A percentile compares a stretch with the other conserved stretches of the same genome.
Conservation (phyloP, 2,797 vertebrate species). For the Leptatherina wallacei region DNA sequence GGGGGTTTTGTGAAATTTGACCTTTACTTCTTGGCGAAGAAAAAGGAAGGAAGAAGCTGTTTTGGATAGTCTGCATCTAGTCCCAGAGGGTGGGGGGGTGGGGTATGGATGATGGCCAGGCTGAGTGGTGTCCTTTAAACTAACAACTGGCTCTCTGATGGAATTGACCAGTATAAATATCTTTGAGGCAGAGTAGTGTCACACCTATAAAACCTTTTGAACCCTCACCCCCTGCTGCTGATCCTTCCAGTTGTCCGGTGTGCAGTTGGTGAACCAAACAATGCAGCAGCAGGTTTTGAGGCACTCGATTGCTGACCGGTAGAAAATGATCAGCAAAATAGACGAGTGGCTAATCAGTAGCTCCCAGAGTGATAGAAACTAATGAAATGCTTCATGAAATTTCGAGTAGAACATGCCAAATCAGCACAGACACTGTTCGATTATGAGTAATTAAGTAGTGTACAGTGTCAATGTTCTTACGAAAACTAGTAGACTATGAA, state of each 20-base stretch:
- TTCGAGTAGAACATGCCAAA: neutral
- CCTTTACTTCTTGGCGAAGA: neutral
- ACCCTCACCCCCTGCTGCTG: neutral
- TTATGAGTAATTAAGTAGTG: neutral
- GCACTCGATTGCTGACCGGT: neutral
- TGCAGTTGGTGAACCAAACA: neutral
- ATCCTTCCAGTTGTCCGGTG: neutral
- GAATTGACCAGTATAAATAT: neutral
- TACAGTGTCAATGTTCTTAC: constrained; percentile 11
- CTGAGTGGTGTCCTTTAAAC: neutral
- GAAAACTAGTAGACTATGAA: constrained; percentile 40
- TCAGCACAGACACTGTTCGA: constrained; percentile 20
- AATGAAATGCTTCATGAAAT: constrained; percentile 3
- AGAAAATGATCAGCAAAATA: neutral
- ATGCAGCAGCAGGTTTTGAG: neutral
- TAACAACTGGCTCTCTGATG: neutral
- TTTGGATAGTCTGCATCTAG: neutral
- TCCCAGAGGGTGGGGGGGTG: neutral
- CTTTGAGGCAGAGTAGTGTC: neutral
- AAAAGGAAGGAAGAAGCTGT: neutral
- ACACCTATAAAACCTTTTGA: neutral
- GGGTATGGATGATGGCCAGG: neutral
- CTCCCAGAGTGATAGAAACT: neutral
- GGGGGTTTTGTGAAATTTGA: neutral
- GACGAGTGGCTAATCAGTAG: neutral